Evolutionary conservation across 2,888 invertebrate species (phyloP).

Genomic region (Pomacea canaliculata): DNA sequence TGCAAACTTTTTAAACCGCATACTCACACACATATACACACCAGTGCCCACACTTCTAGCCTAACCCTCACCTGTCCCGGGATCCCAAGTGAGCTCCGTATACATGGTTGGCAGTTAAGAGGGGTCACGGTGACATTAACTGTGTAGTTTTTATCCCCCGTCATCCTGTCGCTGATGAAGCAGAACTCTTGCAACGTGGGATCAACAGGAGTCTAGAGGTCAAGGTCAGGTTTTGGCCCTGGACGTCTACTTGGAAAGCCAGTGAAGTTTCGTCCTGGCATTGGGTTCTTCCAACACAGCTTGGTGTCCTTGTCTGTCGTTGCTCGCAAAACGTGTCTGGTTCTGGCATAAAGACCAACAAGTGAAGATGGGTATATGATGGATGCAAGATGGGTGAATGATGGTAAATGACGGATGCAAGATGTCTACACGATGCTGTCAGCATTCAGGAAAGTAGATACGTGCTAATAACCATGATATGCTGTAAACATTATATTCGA

Average conservation of each 20-base stretch:
- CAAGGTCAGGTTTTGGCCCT: constrained; percentile 13
- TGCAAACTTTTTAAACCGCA: too few relatives aligned
- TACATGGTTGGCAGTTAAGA: background rate
- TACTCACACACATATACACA: background rate
- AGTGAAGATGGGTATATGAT: background rate
- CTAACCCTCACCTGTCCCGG: constrained; percentile 18
- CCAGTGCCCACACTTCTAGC: too few relatives aligned
- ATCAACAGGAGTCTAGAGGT: constrained; percentile 3
- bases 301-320: constrained; percentile 20
- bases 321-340: constrained; percentile 32
- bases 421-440: background rate
- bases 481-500: too few relatives aligned
- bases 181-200: constrained; percentile 26
- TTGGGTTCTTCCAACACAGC: constrained; percentile 39
- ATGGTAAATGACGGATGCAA: too few relatives aligned
- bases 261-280: constrained; percentile 18
- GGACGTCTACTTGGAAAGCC: constrained; percentile 25
- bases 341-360: constrained; percentile 15
- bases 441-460: too few relatives aligned
- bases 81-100: constrained; percentile 20
- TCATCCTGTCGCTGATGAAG: constrained; percentile 21
- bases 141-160: constrained; percentile 22
- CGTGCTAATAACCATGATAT: background rate
- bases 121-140: constrained; percentile 26
- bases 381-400: background rate